Percentiles rank a stretch among this genome's conserved stretches.
Evolutionary conservation across 2,888 invertebrate genomes (phyloP).

Genomic region (Opisthograptis luteolata): DNA sequence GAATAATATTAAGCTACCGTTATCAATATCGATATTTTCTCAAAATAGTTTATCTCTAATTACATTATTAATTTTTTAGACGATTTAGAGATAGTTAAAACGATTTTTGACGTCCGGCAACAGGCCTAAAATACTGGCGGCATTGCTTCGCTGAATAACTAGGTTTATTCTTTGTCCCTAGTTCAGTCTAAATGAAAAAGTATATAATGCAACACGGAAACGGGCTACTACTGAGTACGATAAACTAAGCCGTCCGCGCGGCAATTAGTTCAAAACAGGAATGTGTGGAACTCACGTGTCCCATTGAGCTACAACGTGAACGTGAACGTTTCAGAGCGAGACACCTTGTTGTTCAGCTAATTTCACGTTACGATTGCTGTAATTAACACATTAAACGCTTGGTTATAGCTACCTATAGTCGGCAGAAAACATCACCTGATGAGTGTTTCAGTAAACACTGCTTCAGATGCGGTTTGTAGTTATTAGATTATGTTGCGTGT

Average conservation of each 20-base stretch:
- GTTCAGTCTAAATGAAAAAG: no score
- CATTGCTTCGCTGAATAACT: no score
- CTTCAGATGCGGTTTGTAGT: background rate
- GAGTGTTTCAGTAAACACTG: slow-evolving; percentile 19
- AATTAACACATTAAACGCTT: slow-evolving; percentile 36
- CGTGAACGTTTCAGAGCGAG: slow-evolving; percentile 33
- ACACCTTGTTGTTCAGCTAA: slow-evolving; percentile 32
- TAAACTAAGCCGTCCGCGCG: background rate
- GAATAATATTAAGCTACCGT: no score
- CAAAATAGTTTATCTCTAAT: no score
- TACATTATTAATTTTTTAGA: no score
- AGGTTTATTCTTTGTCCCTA: no score
- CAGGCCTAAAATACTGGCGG: no score
- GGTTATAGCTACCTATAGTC: slow-evolving; percentile 18
- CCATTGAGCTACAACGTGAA: slow-evolving; percentile 29
- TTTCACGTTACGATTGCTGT: slow-evolving; percentile 46
- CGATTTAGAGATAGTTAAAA: no score
- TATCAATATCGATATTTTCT: no score
- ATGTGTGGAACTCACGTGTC: slow-evolving; percentile 7
- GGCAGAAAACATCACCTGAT: slow-evolving; percentile 11
- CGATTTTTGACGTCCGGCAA: no score
- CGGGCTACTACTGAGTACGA: background rate
- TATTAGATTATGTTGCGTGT: background rate
- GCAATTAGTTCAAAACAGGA: slow-evolving; percentile 3
- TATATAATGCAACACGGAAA: no score